phyloP scores from a whole-genome alignment of 1,140 invertebrate species.

The Drosophila equinoxialis region DNA sequence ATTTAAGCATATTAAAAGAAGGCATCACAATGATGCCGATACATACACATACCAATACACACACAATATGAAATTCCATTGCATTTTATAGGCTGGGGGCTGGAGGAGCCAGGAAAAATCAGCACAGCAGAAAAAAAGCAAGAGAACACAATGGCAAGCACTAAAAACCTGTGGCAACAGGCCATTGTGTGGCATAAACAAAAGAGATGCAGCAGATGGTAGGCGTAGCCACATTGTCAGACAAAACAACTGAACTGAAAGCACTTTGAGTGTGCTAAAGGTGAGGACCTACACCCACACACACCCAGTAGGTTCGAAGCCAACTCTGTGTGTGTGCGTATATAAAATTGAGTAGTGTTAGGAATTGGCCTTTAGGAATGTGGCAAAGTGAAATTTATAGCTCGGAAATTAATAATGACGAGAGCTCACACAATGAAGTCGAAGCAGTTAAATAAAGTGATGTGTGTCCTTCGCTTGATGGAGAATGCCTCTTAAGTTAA shows the following conservation, averaged over 20 bases:
- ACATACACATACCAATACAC: conserved; percentile 38
- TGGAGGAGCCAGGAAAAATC: conserved; percentile 8
- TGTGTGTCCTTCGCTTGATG: conserved; percentile 29
- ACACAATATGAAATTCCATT: conserved; percentile 75
- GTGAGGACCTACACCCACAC: conserved; percentile 38
- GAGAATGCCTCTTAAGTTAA: conserved; percentile 38
- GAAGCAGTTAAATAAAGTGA: conserved; percentile 52
- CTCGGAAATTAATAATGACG: conserved; percentile 80
- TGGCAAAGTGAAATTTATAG: conserved; percentile 80
- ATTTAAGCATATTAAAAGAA: conserved; percentile 68
- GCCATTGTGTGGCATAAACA: conserved; percentile 77
- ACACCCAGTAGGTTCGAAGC: neutral
- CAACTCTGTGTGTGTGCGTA: conserved; percentile 1
- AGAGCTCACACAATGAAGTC: conserved; percentile 69
- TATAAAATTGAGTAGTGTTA: conserved; percentile 54
- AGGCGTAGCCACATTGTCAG: conserved; percentile 55
- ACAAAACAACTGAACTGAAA: conserved; percentile 57
- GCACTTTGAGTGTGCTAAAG: conserved; percentile 71
- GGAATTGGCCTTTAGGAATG: conserved; percentile 73
- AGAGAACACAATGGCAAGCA: conserved; percentile 59
- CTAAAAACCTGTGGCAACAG: conserved; percentile 75
- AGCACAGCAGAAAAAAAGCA: neutral
- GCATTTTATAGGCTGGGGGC: conserved; percentile 69
- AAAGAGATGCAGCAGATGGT: conserved; percentile 72
- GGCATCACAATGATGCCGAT: conserved; percentile 66